These are phyloP conservation scores for Neotragus pygmaeus DNA, from an alignment of 2,113 vertebrate genomes.

Conservation along the genomic window DNA sequence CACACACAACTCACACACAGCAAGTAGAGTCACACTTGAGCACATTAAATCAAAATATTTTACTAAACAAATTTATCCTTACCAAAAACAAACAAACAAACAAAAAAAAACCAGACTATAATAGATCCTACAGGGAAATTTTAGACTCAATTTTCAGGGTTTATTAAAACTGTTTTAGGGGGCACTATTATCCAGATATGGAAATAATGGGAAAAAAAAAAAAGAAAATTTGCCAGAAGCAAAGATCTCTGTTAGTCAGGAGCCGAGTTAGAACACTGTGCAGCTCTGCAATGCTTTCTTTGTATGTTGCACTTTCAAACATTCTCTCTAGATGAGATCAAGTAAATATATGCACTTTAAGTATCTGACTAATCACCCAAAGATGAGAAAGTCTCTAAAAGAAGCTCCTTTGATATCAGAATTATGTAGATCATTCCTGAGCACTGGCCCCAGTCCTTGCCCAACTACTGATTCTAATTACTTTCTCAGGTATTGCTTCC, in stretches of 20 bases:
- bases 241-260: neutral
- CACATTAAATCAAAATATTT: neutral
- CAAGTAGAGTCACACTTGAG: neutral
- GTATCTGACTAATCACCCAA: conserved; percentile 2
- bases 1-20: neutral
- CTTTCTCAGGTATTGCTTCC: neutral
- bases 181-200: neutral
- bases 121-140: neutral
- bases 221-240: neutral
- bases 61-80: neutral
- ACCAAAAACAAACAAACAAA: neutral
- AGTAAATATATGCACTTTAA: neutral
- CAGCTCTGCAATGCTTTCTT: neutral
- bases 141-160: neutral
- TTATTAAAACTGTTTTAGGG: neutral
- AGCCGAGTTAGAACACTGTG: neutral
- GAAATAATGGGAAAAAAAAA: neutral
- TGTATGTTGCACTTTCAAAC: neutral
- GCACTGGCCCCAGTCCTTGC: neutral
- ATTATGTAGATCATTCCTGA: neutral
- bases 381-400: neutral
- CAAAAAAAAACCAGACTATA: neutral
- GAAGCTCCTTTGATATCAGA: neutral
- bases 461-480: neutral
- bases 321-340: neutral